A percentile compares a stretch with the other conserved stretches of the same genome.
Evolutionary conservation across 2,113 vertebrate genomes (phyloP).

Genomic region (Dipodomys stephensi): DNA sequence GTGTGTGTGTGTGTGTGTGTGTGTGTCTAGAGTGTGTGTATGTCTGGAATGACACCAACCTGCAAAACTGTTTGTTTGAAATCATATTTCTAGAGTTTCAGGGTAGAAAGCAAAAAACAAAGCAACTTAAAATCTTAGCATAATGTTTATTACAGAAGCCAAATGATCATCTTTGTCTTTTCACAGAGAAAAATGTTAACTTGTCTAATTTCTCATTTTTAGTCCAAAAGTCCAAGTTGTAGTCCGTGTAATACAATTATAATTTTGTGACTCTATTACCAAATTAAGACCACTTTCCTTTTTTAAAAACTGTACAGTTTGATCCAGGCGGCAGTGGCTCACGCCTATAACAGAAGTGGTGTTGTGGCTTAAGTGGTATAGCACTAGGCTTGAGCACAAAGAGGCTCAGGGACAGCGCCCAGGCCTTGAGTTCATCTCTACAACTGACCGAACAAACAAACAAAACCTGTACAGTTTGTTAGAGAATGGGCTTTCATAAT

Average conservation of each 20-base stretch:
- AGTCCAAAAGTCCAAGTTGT: not conserved
- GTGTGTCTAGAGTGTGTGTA: too few species aligned
- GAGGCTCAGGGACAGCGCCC: too few species aligned
- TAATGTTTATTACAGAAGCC: not conserved
- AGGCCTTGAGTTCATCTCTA: too few species aligned
- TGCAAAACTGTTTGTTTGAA: constrained; percentile 23
- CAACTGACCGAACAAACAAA: too few species aligned
- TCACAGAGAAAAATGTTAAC: constrained; percentile 1
- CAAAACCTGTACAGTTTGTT: too few species aligned
- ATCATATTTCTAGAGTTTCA: not conserved
- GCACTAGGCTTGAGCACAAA: too few species aligned
- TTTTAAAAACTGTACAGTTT: not conserved
- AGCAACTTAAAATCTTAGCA: not conserved
- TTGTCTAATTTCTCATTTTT: constrained; percentile 13
- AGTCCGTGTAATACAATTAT: not conserved
- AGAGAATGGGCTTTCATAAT: too few species aligned
- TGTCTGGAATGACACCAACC: not conserved
- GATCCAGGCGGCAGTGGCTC: not conserved
- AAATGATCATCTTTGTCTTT: not conserved
- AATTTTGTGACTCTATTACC: not conserved
- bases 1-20: too few species aligned
- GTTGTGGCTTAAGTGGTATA: too few species aligned
- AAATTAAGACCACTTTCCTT: not conserved
- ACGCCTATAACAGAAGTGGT: too few species aligned
- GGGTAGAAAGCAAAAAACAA: constrained; percentile 35